Base-by-base conservation (phyloP, 2,888 invertebrate species). In the Tetropium fuscum region DNA sequence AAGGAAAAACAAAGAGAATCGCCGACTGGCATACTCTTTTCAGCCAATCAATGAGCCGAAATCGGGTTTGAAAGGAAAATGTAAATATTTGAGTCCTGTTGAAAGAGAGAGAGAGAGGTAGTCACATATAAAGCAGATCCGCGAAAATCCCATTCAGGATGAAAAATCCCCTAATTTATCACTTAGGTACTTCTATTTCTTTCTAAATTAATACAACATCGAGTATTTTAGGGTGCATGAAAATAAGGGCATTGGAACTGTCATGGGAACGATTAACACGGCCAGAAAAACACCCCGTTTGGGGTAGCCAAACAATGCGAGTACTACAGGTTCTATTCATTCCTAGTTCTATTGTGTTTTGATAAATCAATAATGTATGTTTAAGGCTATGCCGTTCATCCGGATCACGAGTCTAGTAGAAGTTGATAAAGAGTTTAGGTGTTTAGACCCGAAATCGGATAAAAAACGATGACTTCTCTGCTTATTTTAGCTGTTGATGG, bases 191-290 rank as follows among this genome's bases (percentile, higher is more conserved):
- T 11, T 20, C 2, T 13, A 41, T 19, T 47, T 19, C 19, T 34
- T 19, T 20, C 47, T 3, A 19, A 47, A 47, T 47, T 47, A 47
- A 47, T 47, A 47, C 47, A 20, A 34, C 47, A 47, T 47, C 18
- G 32, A 32, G 11, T n/a, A 10, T 36, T 48, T 7, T 20, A 40
- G 53, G 56, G 61, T 59, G 61, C 57, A 64, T 53, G 56, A 53
- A 57, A 45, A 44, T 57, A 53, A 47, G 43, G 51, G n/a, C 59
- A 41, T 45, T 60, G 51, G 40, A 49, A 41, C 53, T 48, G 53
- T 61, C 64, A 47, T 62, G 65, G 62, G 65, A 62, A 58, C 65
- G 51, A 60, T 62, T 62, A 65, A 49, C 43, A 43, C 48, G 22
- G 53, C 49, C 60, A 58, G 64, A 58, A 65, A 60, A 58, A 60